A percentile compares a stretch with the other conserved stretches of the same genome.
These are phyloP conservation scores for Sturmia bella DNA, from an alignment of 2,888 invertebrate genomes.

Conservation along the genomic window DNA sequence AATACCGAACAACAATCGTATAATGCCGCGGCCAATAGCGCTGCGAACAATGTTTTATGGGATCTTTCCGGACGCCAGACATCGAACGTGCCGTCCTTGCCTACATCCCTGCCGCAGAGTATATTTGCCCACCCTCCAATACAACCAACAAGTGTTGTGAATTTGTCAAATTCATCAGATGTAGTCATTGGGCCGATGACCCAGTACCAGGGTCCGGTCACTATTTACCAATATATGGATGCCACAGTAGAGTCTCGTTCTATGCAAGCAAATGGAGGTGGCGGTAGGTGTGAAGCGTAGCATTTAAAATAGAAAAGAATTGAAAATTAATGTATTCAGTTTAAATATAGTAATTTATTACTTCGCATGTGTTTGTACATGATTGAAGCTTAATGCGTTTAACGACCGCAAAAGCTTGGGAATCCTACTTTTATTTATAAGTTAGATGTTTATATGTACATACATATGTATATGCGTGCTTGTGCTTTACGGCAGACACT, in stretches of 20 bases:
- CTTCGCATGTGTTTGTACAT: not conserved
- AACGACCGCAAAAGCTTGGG: conserved; percentile 44
- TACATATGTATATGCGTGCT: too few species aligned
- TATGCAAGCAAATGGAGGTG: conserved; percentile 79
- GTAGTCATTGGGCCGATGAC: conserved; percentile 83
- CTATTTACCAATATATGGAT: conserved; percentile 82
- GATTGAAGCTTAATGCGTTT: not conserved
- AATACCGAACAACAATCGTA: conserved; percentile 39
- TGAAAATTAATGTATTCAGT: not conserved
- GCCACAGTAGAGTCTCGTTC: conserved; percentile 79
- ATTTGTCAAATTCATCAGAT: conserved; percentile 82
- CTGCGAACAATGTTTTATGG: conserved; percentile 75
- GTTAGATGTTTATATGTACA: too few species aligned
- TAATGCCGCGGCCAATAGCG: conserved; percentile 43
- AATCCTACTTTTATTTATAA: conserved; percentile 25
- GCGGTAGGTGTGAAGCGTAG: conserved; percentile 40
- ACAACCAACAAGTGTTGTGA: conserved; percentile 81
- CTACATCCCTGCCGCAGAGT: conserved; percentile 75
- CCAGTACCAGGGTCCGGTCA: conserved; percentile 83
- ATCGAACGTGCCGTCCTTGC: conserved; percentile 71
- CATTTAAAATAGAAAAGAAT: not conserved
- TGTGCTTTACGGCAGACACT: too few species aligned
- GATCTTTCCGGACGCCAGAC: conserved; percentile 74
- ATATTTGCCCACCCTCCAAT: conserved; percentile 76
- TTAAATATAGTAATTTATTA: not conserved